A percentile compares a stretch with the other conserved stretches of the same genome.
phyloP scores from a whole-genome alignment of 2,113 vertebrate genomes.

The Terrapene triunguis region DNA sequence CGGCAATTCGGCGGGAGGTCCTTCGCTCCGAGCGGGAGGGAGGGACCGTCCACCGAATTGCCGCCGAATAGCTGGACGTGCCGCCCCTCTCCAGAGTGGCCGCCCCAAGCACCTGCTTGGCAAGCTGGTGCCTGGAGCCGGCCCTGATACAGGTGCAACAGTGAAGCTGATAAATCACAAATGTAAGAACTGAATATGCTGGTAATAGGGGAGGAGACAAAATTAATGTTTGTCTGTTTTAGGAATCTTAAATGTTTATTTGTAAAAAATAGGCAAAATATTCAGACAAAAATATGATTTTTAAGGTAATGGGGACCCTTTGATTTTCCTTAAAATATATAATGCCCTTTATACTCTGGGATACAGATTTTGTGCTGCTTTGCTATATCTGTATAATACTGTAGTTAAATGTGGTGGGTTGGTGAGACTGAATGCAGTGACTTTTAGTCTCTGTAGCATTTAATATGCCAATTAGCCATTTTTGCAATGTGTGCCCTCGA shows the following conservation, averaged over 20 bases:
- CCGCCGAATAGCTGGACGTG: too few relatives aligned
- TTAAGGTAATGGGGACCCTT: conserved; percentile 11
- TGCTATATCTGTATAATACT: neutral
- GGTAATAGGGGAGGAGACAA: neutral
- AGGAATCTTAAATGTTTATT: neutral
- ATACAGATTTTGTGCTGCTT: neutral
- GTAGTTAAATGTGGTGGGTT: neutral
- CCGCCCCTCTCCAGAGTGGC: too few relatives aligned
- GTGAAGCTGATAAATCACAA: neutral
- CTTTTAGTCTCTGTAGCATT: neutral
- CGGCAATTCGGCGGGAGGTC: too few relatives aligned
- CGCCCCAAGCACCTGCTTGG: too few relatives aligned
- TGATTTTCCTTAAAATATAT: neutral
- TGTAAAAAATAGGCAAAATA: conserved; percentile 19
- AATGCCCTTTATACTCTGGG: neutral
- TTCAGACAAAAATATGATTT: neutral
- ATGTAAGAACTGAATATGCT: neutral
- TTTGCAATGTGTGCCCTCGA: neutral
- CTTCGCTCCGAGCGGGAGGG: too few relatives aligned
- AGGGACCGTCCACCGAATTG: too few relatives aligned
- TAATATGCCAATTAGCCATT: neutral
- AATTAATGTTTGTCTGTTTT: neutral
- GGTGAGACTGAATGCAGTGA: neutral
- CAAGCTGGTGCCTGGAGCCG: too few relatives aligned
- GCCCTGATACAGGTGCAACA: neutral